These are phyloP conservation scores for Rotaria macrura DNA, from an alignment of 2,888 invertebrate genomes.

Conservation along the genomic window DNA sequence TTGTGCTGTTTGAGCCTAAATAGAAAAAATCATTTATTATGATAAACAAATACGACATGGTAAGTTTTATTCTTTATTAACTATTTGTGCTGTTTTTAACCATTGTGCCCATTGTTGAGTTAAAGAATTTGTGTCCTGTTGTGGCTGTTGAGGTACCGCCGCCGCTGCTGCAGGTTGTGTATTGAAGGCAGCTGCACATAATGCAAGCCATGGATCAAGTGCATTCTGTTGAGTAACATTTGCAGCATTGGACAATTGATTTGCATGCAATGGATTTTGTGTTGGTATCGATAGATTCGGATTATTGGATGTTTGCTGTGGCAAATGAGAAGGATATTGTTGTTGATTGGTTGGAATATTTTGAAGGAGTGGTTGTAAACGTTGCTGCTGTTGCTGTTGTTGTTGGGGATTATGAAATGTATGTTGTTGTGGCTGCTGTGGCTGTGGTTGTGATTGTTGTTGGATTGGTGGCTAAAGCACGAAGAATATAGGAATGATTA, in stretches of 20 bases:
- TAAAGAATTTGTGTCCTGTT: background rate
- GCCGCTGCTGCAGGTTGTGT: background rate
- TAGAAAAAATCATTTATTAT: background rate
- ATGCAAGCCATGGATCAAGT: background rate
- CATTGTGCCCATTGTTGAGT: constrained; percentile 6
- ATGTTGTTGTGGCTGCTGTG: background rate
- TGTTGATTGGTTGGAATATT: background rate
- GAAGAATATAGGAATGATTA: background rate
- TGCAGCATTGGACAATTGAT: background rate
- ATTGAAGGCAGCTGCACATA: background rate
- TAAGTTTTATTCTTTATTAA: background rate
- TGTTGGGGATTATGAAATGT: background rate
- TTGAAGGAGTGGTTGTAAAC: background rate
- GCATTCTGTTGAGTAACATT: background rate
- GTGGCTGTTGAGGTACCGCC: background rate
- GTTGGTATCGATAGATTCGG: background rate
- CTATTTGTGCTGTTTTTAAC: constrained; percentile 9
- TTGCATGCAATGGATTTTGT: background rate
- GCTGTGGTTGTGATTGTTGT: background rate
- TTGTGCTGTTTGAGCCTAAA: background rate
- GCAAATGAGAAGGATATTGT: background rate
- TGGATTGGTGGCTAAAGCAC: background rate
- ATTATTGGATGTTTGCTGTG: background rate
- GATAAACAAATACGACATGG: background rate
- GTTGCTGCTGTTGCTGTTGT: background rate